Evolutionary conservation across 1,140 invertebrate species (phyloP).

Genomic region (Stegodyphus dumicola): DNA sequence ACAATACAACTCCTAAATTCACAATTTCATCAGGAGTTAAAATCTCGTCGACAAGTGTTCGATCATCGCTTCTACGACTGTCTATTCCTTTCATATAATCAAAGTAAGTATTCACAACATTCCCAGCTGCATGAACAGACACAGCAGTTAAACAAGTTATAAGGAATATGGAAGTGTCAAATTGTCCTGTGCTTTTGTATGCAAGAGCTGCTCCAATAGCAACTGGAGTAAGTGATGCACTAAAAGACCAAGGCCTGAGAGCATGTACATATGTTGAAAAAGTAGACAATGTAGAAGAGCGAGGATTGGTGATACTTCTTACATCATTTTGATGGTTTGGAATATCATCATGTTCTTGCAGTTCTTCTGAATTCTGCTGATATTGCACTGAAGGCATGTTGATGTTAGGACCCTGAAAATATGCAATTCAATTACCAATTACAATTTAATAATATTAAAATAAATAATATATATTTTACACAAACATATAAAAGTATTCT

Average conservation of each 20-base stretch:
- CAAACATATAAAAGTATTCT: too few relatives aligned
- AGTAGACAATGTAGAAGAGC: constrained; percentile 25
- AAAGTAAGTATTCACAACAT: constrained; percentile 97
- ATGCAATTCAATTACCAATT: too few relatives aligned
- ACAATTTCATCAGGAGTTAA: constrained; percentile 84
- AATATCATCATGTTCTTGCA: background rate
- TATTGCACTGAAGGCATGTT: constrained; percentile 38
- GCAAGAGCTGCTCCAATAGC: constrained; percentile 86
- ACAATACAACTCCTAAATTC: constrained; percentile 86
- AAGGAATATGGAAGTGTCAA: constrained; percentile 82
- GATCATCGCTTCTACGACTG: constrained; percentile 86
- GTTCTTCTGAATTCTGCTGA: constrained; percentile 18
- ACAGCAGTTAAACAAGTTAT: constrained; percentile 86
- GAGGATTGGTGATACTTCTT: background rate
- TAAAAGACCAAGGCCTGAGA: constrained; percentile 91
- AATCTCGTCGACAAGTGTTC: constrained; percentile 91
- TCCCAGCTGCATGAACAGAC: constrained; percentile 93
- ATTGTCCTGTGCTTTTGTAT: constrained; percentile 79
- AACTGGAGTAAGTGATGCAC: constrained; percentile 89
- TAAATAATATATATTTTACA: too few relatives aligned
- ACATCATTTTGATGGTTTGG: constrained; percentile 5
- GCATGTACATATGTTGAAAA: constrained; percentile 87
- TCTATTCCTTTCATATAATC: constrained; percentile 95
- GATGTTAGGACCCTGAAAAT: background rate
- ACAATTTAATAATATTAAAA: too few relatives aligned